Conservation (phyloP, 2,113 vertebrate species). For the Forbesichthys agassizii region DNA sequence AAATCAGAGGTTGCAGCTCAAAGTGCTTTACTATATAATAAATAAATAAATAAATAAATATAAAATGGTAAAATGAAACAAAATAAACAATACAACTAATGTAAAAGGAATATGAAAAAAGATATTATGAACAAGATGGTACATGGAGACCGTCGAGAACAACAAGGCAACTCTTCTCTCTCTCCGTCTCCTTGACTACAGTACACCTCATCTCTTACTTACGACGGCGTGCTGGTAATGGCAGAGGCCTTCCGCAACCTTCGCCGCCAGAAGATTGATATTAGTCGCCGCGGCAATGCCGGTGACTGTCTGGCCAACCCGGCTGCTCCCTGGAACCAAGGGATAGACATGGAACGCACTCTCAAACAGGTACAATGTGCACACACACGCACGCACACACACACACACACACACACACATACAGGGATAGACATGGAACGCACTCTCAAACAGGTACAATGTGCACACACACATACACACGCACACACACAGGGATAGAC, state of each 20-base stretch:
- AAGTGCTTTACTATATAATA: no score
- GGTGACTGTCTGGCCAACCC: conserved; percentile 98
- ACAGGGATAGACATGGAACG: neutral
- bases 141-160: no score
- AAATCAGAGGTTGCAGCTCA: no score
- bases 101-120: no score
- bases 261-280: conserved; percentile 95
- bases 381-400: neutral
- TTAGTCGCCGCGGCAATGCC: conserved; percentile 96
- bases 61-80: no score
- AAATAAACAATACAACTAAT: no score
- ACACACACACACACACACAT: no score
- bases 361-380: conserved; percentile 87
- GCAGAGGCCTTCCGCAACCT: conserved; percentile 97
- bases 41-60: no score
- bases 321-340: conserved; percentile 97
- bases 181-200: conserved; percentile 54
- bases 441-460: neutral
- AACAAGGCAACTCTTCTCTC: neutral
- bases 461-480: no score
- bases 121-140: no score
- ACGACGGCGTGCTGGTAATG: conserved; percentile 97
- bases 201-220: conserved; percentile 97
- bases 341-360: conserved; percentile 98
- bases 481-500: neutral